These are phyloP conservation scores for Xiphophorus maculatus DNA, from an alignment of 2,113 vertebrate genomes.

Conservation along the genomic window DNA sequence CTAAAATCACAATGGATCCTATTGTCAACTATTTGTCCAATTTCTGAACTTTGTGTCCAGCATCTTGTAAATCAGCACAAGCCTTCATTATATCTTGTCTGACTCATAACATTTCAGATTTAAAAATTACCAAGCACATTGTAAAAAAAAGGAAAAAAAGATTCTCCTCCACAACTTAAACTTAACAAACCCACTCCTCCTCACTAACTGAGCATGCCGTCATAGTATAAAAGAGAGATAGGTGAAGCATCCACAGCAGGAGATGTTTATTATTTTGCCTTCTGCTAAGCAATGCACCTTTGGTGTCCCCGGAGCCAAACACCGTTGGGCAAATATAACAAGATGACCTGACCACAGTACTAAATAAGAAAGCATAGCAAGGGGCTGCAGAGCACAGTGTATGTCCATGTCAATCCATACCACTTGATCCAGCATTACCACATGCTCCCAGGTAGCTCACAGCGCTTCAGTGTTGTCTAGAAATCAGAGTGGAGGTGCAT, in stretches of 20 bases:
- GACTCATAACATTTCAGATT: constrained; percentile 25
- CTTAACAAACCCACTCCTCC: constrained; percentile 24
- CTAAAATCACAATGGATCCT: neutral
- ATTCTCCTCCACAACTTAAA: constrained; percentile 19
- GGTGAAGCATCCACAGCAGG: constrained; percentile 36
- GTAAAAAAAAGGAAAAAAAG: neutral
- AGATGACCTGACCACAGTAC: constrained; percentile 34
- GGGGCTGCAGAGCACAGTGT: constrained; percentile 23
- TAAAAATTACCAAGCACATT: constrained; percentile 42
- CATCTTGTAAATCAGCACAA: neutral
- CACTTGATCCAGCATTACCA: constrained; percentile 35
- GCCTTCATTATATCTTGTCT: constrained; percentile 1
- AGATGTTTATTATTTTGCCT: constrained; percentile 41
- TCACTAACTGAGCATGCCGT: constrained; percentile 30
- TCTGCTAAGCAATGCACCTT: constrained; percentile 24
- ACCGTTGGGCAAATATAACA: constrained; percentile 43
- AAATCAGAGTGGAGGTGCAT: constrained; percentile 36
- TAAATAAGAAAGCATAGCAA: constrained; percentile 28
- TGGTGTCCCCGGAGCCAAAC: constrained; percentile 38
- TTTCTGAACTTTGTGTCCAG: neutral
- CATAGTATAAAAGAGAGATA: constrained; percentile 19
- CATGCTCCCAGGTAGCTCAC: constrained; percentile 21
- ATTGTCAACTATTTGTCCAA: neutral
- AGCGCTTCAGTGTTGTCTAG: constrained; percentile 23
- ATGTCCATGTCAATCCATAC: constrained; percentile 30